Conservation (phyloP, 2,797 vertebrate species). For the Protonibea diacanthus region DNA sequence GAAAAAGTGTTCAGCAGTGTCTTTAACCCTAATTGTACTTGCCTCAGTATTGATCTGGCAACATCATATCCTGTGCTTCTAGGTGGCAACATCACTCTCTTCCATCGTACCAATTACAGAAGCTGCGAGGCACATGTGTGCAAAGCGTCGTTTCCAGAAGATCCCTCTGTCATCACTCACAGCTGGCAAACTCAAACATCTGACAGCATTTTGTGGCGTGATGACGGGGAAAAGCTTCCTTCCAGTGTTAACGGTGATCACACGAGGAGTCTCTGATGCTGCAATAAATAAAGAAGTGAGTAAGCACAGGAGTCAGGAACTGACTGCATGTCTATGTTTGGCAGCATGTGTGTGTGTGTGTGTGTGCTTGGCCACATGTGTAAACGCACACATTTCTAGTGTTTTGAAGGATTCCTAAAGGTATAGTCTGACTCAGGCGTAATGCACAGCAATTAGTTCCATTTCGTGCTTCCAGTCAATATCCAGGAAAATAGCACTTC, state of each 20-base stretch:
- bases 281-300: slow-evolving; percentile 10
- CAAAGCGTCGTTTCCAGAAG: not conserved
- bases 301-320: not conserved
- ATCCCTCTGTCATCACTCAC: slow-evolving; percentile 2
- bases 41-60: not conserved
- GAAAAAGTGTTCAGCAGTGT: not conserved
- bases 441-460: slow-evolving; percentile 16
- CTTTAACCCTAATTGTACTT: not conserved
- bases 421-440: not conserved
- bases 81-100: not conserved
- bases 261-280: not conserved
- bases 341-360: not conserved
- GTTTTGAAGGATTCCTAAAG: slow-evolving; percentile 2
- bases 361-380: not conserved
- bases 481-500: not conserved
- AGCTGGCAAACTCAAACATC: slow-evolving; percentile 10
- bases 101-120: not conserved
- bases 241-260: slow-evolving; percentile 12
- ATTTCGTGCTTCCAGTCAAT: not conserved
- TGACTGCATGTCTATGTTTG: not conserved
- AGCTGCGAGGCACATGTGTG: not conserved
- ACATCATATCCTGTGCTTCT: not conserved
- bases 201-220: not conserved
- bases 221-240: slow-evolving; percentile 4
- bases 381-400: not conserved